A percentile compares a stretch with the other conserved stretches of the same genome.
Conservation (phyloP, 2,113 vertebrate species). For the Vidua macroura region DNA sequence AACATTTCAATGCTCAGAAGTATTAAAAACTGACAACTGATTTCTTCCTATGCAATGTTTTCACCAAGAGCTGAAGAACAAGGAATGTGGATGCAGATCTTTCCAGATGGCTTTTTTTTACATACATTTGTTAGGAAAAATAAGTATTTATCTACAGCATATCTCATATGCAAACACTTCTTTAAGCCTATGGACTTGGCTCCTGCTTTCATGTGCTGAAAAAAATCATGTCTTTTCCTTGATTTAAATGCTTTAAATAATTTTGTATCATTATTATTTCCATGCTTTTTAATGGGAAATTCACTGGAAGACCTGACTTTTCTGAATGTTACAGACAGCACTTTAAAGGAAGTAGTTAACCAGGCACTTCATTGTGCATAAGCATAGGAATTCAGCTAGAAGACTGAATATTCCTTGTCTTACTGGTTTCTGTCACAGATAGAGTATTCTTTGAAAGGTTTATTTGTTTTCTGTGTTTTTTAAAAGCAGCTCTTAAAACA, state of each 20-base stretch:
- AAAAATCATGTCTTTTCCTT: neutral
- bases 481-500: conserved; percentile 31
- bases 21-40: neutral
- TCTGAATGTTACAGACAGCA: neutral
- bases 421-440: conserved; percentile 34
- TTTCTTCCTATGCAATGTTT: neutral
- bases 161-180: neutral
- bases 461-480: conserved; percentile 17
- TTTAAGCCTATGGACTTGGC: neutral
- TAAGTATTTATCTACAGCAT: neutral
- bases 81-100: neutral
- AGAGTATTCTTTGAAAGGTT: conserved; percentile 19
- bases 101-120: neutral
- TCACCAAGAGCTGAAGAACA: neutral
- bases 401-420: conserved; percentile 18
- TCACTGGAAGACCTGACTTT: neutral
- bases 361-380: conserved; percentile 5
- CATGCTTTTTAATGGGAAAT: neutral
- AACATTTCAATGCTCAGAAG: neutral
- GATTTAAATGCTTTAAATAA: neutral
- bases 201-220: neutral
- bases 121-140: neutral
- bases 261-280: neutral
- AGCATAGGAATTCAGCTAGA: neutral
- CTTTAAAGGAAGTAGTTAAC: conserved; percentile 45